Conservation (phyloP, 2,888 invertebrate species). For the Galeruca laticollis region DNA sequence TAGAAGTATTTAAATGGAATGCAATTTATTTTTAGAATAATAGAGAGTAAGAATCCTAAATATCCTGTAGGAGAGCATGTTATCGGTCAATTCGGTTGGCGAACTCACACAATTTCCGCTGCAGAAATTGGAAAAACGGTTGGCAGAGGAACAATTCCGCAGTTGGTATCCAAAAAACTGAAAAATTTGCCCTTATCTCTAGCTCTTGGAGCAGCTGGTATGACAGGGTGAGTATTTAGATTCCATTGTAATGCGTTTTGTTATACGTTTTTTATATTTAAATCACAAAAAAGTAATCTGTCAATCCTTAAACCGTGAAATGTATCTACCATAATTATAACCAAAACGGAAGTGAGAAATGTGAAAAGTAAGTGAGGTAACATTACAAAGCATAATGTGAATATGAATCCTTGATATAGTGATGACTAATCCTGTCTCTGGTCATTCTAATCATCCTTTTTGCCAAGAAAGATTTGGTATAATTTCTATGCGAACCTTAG, state of each 20-base stretch:
- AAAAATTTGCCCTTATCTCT: constrained; percentile 73
- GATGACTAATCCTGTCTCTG: too few relatives aligned
- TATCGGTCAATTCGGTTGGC: constrained; percentile 77
- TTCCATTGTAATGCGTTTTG: neutral
- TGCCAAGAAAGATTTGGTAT: too few relatives aligned
- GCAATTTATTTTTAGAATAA: constrained; percentile 68
- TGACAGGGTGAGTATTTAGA: constrained; percentile 74
- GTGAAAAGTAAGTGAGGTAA: too few relatives aligned
- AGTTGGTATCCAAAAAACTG: constrained; percentile 66
- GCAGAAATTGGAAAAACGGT: constrained; percentile 65
- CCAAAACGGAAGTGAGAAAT: too few relatives aligned
- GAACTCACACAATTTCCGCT: constrained; percentile 70
- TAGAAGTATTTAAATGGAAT: neutral
- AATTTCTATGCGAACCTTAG: too few relatives aligned
- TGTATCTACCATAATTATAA: too few relatives aligned
- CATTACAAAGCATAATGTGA: too few relatives aligned
- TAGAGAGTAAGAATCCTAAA: constrained; percentile 74
- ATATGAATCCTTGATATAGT: too few relatives aligned
- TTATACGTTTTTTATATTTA: too few relatives aligned
- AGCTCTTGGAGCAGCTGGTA: constrained; percentile 76
- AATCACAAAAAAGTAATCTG: too few relatives aligned
- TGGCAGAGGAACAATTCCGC: constrained; percentile 67
- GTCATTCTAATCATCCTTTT: too few relatives aligned
- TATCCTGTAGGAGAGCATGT: constrained; percentile 76
- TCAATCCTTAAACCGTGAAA: too few relatives aligned